Evolutionary conservation across 2,888 invertebrate genomes (phyloP).

Genomic region (Crocallis elinguaria): DNA sequence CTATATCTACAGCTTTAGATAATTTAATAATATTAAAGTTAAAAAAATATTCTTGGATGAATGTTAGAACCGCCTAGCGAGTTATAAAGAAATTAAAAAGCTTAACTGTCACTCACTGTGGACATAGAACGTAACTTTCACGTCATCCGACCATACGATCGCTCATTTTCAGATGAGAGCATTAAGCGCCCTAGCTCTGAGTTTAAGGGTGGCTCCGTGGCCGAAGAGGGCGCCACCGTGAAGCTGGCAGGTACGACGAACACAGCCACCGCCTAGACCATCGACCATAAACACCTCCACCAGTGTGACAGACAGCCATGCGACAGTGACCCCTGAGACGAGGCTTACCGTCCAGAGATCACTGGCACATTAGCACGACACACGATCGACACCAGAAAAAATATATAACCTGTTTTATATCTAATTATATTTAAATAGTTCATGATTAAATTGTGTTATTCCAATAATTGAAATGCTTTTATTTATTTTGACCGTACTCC

Average conservation of each 20-base stretch:
- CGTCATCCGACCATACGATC: slow-evolving; percentile 78
- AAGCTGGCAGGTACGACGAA: slow-evolving; percentile 79
- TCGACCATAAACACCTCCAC: slow-evolving; percentile 66
- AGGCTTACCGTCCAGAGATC: slow-evolving; percentile 58
- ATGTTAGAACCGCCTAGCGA: slow-evolving; percentile 27
- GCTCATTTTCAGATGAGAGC: slow-evolving; percentile 88
- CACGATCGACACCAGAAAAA: slow-evolving; percentile 77
- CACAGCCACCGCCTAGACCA: slow-evolving; percentile 76
- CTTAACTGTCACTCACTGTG: slow-evolving; percentile 40
- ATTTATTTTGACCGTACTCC: slow-evolving; percentile 83
- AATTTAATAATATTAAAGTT: neutral
- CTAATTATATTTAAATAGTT: slow-evolving; percentile 74
- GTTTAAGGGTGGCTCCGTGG: slow-evolving; percentile 88
- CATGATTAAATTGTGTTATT: slow-evolving; percentile 85
- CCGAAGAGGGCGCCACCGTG: slow-evolving; percentile 72
- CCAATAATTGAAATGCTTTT: slow-evolving; percentile 84
- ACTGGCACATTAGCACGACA: slow-evolving; percentile 79
- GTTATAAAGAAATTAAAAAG: slow-evolving; percentile 6
- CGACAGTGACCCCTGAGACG: slow-evolving; percentile 73
- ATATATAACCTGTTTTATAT: slow-evolving; percentile 83
- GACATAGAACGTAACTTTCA: slow-evolving; percentile 71
- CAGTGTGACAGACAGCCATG: slow-evolving; percentile 76
- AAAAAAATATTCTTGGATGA: slow-evolving; percentile 5
- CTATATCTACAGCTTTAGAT: slow-evolving; percentile 35
- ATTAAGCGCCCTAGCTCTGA: slow-evolving; percentile 95